Percentiles rank a stretch among this genome's conserved stretches.
phyloP scores from a whole-genome alignment of 2,888 invertebrate genomes.

The Vesta saturnalis region DNA sequence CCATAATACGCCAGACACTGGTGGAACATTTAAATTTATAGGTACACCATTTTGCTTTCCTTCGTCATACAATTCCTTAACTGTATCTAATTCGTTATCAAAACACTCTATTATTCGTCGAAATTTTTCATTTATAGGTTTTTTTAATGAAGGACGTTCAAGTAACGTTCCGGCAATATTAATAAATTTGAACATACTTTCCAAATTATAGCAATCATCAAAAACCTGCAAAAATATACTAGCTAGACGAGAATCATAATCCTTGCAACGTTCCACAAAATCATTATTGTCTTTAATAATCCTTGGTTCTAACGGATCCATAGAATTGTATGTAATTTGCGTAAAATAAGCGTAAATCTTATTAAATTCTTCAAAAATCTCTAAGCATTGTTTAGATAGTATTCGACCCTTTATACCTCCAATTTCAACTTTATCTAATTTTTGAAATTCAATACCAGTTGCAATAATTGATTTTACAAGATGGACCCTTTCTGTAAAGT shows the following conservation, averaged over 20 bases:
- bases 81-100: constrained; percentile 71
- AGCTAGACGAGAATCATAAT: constrained; percentile 81
- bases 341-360: constrained; percentile 59
- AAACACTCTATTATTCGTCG: constrained; percentile 72
- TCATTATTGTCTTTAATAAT: constrained; percentile 67
- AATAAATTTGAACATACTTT: constrained; percentile 69
- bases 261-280: constrained; percentile 72
- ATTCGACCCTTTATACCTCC: constrained; percentile 59
- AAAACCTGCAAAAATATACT: constrained; percentile 83
- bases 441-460: constrained; percentile 82
- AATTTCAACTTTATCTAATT: constrained; percentile 78
- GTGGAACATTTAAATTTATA: constrained; percentile 77
- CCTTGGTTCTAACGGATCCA: constrained; percentile 76
- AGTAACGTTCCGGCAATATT: constrained; percentile 71
- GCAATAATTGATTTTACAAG: constrained; percentile 77
- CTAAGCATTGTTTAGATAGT: constrained; percentile 55
- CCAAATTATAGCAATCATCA: constrained; percentile 79
- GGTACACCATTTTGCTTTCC: constrained; percentile 65
- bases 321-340: constrained; percentile 77
- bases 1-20: constrained; percentile 75
- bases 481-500: constrained; percentile 71
- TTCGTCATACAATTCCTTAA: constrained; percentile 72
- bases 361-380: constrained; percentile 57
- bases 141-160: constrained; percentile 77
- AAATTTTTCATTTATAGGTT: constrained; percentile 76